These are phyloP conservation scores for Mamestra configurata DNA, from an alignment of 1,140 invertebrate genomes.

Conservation along the genomic window DNA sequence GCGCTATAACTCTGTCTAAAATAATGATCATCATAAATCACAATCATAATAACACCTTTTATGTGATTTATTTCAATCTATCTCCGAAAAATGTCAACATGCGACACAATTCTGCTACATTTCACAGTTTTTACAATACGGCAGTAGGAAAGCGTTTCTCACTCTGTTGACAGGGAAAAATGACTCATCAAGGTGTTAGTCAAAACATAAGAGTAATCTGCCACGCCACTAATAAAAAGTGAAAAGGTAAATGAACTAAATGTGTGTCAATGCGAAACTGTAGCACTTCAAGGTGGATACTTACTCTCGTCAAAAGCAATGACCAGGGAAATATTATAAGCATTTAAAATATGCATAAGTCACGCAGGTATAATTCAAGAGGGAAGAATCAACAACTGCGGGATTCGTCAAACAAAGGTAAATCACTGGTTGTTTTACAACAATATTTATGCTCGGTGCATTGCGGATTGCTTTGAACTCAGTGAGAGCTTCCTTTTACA, in stretches of 20 bases:
- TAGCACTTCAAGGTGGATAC: constrained; percentile 35
- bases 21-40: constrained; percentile 26
- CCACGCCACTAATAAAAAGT: background rate
- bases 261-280: constrained; percentile 39
- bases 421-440: constrained; percentile 5
- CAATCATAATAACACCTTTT: constrained; percentile 28
- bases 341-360: constrained; percentile 21
- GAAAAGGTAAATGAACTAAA: constrained; percentile 45
- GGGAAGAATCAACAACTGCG: constrained; percentile 4
- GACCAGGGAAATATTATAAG: constrained; percentile 34
- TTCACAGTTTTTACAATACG: background rate
- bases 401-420: constrained; percentile 23
- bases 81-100: constrained; percentile 1
- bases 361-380: background rate
- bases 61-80: constrained; percentile 36
- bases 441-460: constrained; percentile 3
- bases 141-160: constrained; percentile 4
- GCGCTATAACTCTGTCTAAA: constrained; percentile 29
- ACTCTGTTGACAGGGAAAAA: background rate
- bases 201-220: constrained; percentile 8
- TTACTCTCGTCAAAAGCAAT: constrained; percentile 35
- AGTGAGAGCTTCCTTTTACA: background rate
- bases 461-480: background rate
- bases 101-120: constrained; percentile 18
- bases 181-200: constrained; percentile 22